A percentile compares a stretch with the other conserved stretches of the same genome.
phyloP scores from a whole-genome alignment of 2,888 invertebrate species.

The Chironomus tentans region DNA sequence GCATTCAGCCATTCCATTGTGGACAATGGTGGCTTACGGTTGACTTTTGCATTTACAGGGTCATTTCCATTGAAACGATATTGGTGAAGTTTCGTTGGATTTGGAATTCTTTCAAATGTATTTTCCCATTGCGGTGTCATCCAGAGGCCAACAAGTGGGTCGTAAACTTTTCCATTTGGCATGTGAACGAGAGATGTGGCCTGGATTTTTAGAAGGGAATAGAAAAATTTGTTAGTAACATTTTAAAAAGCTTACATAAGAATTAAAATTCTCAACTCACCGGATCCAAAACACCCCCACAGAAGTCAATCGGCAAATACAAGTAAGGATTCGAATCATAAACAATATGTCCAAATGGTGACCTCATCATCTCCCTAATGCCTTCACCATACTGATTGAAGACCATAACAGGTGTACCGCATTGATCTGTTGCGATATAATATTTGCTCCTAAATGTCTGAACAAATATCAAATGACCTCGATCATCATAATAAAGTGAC shows the following conservation, averaged over 20 bases:
- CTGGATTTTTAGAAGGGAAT: background rate
- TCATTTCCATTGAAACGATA: conserved; percentile 90
- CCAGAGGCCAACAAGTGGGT: conserved; percentile 91
- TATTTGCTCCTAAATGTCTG: conserved; percentile 86
- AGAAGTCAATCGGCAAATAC: conserved; percentile 88
- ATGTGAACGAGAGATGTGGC: conserved; percentile 76
- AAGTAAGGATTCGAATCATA: conserved; percentile 92
- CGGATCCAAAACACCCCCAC: conserved; percentile 87
- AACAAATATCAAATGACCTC: conserved; percentile 80
- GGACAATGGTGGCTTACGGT: conserved; percentile 66
- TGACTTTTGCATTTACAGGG: conserved; percentile 70
- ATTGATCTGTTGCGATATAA: conserved; percentile 87
- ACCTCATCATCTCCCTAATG: conserved; percentile 85
- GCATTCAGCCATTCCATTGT: conserved; percentile 77
- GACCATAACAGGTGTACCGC: conserved; percentile 90
- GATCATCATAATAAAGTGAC: conserved; percentile 85
- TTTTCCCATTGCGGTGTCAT: conserved; percentile 91
- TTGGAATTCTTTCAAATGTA: conserved; percentile 67
- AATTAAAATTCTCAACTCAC: conserved; percentile 13
- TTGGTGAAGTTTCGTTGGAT: conserved; percentile 74
- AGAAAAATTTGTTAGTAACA: background rate
- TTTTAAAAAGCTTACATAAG: too few relatives aligned
- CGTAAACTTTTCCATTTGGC: conserved; percentile 87
- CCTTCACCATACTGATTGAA: conserved; percentile 93
- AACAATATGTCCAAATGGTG: conserved; percentile 89